These are phyloP conservation scores for Microctonus aethiopoides DNA, from an alignment of 2,888 invertebrate species.

Conservation along the genomic window DNA sequence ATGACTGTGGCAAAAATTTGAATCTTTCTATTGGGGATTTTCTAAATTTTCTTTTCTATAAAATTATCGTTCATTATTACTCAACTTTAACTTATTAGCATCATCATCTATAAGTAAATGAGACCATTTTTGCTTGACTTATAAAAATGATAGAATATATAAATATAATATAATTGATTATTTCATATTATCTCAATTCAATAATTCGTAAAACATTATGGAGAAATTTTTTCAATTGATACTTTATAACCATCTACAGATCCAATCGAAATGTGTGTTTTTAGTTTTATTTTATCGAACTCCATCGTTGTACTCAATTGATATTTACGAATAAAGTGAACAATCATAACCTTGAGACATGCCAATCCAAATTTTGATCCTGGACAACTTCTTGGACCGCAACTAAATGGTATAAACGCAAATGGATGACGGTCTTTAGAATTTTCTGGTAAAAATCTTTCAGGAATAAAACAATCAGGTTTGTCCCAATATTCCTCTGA, in stretches of 20 bases:
- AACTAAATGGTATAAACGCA: constrained; percentile 46
- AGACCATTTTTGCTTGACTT: no score
- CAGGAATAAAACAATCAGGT: constrained; percentile 49
- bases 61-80: no score
- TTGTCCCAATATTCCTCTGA: constrained; percentile 45
- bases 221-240: constrained; percentile 30
- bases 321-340: constrained; percentile 44
- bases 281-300: constrained; percentile 38
- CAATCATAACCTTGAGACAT: constrained; percentile 46
- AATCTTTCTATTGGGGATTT: no score
- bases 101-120: no score
- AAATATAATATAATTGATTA: no score
- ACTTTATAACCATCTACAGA: constrained; percentile 42
- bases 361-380: constrained; percentile 45
- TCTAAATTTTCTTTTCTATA: no score
- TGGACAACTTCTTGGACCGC: constrained; percentile 41
- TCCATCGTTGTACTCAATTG: constrained; percentile 32
- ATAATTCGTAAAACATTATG: no score
- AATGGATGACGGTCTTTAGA: constrained; percentile 44
- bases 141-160: no score
- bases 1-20: no score
- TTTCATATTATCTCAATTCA: no score
- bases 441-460: constrained; percentile 48
- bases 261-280: constrained; percentile 45
- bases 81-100: no score